A percentile compares a stretch with the other conserved stretches of the same genome.
Evolutionary conservation across 1,140 invertebrate species (phyloP).

Genomic region (Laodelphax striatellus): DNA sequence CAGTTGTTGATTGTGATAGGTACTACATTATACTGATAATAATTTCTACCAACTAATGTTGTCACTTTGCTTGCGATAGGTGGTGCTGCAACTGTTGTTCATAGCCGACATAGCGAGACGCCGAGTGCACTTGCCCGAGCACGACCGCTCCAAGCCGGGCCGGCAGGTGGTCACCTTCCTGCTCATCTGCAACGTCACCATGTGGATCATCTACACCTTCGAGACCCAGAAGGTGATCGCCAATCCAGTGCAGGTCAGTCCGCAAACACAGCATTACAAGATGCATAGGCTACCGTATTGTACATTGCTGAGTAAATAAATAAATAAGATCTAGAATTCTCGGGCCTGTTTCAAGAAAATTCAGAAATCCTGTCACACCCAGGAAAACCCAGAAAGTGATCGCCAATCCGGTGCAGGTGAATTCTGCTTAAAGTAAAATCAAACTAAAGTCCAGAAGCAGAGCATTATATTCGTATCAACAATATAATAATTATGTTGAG

Average conservation of each 20-base stretch:
- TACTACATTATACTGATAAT: no score
- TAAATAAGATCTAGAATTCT: no score
- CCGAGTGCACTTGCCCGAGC: constrained; percentile 78
- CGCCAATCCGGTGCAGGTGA: constrained; percentile 67
- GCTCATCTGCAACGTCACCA: constrained; percentile 86
- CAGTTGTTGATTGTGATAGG: no score
- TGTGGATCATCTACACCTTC: constrained; percentile 94
- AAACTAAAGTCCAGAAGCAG: background rate
- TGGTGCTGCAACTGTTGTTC: constrained; percentile 84
- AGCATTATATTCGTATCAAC: no score
- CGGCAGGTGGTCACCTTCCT: constrained; percentile 91
- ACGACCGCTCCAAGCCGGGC: constrained; percentile 86
- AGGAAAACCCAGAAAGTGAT: constrained; percentile 87
- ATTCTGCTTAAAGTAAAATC: no score
- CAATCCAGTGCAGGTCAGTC: constrained; percentile 56
- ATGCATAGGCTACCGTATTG: no score
- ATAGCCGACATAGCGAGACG: constrained; percentile 87
- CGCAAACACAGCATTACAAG: background rate
- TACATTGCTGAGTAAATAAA: no score
- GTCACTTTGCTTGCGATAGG: constrained; percentile 46
- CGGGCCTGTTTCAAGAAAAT: no score
- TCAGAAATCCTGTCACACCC: no score
- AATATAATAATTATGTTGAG: no score
- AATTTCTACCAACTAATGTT: no score
- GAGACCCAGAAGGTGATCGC: constrained; percentile 87